Base-by-base conservation (phyloP, 2,797 vertebrate genomes). In the Sparus aurata region DNA sequence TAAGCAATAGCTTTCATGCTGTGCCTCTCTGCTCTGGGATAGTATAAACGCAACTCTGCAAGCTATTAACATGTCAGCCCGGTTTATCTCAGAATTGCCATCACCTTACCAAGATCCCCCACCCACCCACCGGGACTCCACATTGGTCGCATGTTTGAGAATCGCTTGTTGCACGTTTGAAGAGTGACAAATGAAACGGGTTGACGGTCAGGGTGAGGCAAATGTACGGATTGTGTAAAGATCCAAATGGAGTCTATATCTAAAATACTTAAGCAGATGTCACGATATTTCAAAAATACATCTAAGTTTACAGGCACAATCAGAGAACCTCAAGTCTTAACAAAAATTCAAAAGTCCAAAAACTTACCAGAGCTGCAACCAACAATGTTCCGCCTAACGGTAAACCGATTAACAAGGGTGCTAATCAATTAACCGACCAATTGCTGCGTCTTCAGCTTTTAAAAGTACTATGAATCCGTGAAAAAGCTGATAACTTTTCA, bases 1-100 rank as follows among this genome's bases (percentile, higher is more conserved):
- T 87, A 72, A 85, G 76, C 57, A 20, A 47, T 5, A 61, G 67
- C 62, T 66, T 3, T 57, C 50, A 61, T 18, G 18, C 69, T 57
- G 38, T 18, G 61, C 25, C 54, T 52, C 30, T 55, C 22, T 55
- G 52, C 58, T 52, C 23, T n/a, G 18, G 10, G 50, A 18, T 3
- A 30, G 6, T 38, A 63, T n/a, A 57, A 45, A 47, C 41, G 12
- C 30, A 47, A 3, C 18, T 52, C 41, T 27, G 6, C 15, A 38
- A 5, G 34, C 15, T 15, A 5, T 30, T 22, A 46, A 45, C 57
- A 49, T 13, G 20, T 12, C 45, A 60, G 10, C 49, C 23, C 54
- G 3, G 47, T 60, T 67, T 2, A 45, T 61, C 25, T 20, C 9
- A 49, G 8, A 34, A 58, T 43, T n/a, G 18, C n/a, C 7, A 47